A percentile compares a stretch with the other conserved stretches of the same genome.
Evolutionary conservation across 2,113 vertebrate genomes (phyloP).

Genomic region (Channa maculata): DNA sequence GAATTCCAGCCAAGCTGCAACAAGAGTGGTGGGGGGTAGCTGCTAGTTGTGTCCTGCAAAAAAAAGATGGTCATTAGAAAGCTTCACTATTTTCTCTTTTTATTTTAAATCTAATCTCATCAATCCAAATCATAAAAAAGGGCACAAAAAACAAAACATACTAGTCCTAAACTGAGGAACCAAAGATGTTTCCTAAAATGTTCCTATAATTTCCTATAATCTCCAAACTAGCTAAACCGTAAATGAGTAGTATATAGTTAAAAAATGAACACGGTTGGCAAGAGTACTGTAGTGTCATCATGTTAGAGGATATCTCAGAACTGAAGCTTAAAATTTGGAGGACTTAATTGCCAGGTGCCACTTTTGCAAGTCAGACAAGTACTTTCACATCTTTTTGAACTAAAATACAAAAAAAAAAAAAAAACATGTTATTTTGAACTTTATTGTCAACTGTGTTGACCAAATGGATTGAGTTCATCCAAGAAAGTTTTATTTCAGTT

Average conservation of each 20-base stretch:
- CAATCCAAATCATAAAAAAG: background rate
- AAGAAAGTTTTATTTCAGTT: background rate
- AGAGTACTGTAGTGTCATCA: constrained; percentile 13
- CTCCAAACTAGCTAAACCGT: background rate
- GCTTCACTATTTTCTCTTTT: constrained; percentile 13
- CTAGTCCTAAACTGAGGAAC: background rate
- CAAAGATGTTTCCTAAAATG: background rate
- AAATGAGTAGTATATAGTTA: background rate
- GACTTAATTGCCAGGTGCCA: background rate
- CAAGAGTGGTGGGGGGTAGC: constrained; percentile 50
- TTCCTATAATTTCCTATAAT: too few relatives aligned
- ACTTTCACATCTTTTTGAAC: background rate
- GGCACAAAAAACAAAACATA: background rate
- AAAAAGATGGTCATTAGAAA: constrained; percentile 47
- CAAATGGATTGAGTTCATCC: background rate
- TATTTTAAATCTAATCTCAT: constrained; percentile 3
- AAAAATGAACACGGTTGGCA: constrained; percentile 2
- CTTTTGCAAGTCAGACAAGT: background rate
- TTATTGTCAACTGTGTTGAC: background rate
- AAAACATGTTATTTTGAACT: background rate
- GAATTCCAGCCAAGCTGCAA: constrained; percentile 79
- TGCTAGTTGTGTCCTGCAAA: constrained; percentile 34
- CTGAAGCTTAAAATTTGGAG: background rate
- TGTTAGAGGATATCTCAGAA: constrained; percentile 20
- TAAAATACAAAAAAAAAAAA: background rate